These are phyloP conservation scores for Papilio elwesi DNA, from an alignment of 2,888 invertebrate genomes.

Conservation along the genomic window DNA sequence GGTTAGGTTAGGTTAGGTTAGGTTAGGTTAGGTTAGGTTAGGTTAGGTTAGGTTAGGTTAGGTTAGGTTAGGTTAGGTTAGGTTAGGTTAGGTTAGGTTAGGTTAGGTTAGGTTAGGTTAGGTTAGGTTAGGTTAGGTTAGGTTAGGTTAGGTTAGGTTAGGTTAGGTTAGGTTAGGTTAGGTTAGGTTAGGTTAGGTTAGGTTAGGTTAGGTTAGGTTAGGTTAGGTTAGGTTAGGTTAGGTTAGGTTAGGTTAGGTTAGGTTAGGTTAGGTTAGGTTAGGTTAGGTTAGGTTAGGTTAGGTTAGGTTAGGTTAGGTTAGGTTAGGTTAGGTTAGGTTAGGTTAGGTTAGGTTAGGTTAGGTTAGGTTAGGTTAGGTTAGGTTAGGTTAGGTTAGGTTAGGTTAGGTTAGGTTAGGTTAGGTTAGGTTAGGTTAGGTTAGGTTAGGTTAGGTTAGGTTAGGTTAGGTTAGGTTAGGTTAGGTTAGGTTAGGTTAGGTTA, in stretches of 20 bases:
- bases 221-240: conserved; percentile 46
- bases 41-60: conserved; percentile 37
- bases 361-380: too few species aligned
- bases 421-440: conserved; percentile 46
- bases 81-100: conserved; percentile 40
- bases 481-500: conserved; percentile 46
- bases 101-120: conserved; percentile 40
- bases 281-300: conserved; percentile 45
- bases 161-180: too few species aligned
- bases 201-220: conserved; percentile 46
- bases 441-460: conserved; percentile 47
- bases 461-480: conserved; percentile 47
- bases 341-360: too few species aligned
- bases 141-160: too few species aligned
- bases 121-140: conserved; percentile 41
- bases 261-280: conserved; percentile 47
- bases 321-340: conserved; percentile 35
- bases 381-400: conserved; percentile 43
- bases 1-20: conserved; percentile 41
- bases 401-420: conserved; percentile 46
- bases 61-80: conserved; percentile 44
- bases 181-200: conserved; percentile 43
- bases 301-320: conserved; percentile 39
- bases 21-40: too few species aligned
- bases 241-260: conserved; percentile 47